Percentiles rank a stretch among this genome's conserved stretches.
Conservation (phyloP, 1,140 invertebrate genomes). For the Drosophila setifemur region DNA sequence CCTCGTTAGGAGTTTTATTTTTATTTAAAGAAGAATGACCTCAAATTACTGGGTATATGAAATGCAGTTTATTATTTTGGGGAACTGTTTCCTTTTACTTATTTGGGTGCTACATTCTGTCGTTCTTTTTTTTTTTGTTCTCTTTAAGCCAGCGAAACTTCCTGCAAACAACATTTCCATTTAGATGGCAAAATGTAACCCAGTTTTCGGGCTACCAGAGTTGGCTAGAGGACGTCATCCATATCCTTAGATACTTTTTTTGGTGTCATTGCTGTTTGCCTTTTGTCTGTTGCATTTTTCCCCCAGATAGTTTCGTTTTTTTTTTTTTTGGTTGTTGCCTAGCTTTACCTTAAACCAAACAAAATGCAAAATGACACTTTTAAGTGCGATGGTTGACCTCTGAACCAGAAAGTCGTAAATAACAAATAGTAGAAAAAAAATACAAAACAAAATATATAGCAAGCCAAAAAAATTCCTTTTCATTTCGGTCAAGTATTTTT, state of each 20-base stretch:
- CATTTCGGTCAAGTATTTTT: slow-evolving; percentile 60
- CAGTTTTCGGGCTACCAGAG: slow-evolving; percentile 54
- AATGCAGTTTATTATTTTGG: no score
- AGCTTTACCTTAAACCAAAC: slow-evolving; percentile 21
- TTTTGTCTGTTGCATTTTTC: slow-evolving; percentile 63
- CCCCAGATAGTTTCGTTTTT: slow-evolving; percentile 30
- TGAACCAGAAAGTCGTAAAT: slow-evolving; percentile 80
- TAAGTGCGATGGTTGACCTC: slow-evolving; percentile 77
- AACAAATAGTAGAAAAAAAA: slow-evolving; percentile 34
- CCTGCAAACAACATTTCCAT: slow-evolving; percentile 70
- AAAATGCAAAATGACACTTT: slow-evolving; percentile 78
- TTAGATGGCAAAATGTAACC: slow-evolving; percentile 67
- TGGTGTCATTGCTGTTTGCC: slow-evolving; percentile 11
- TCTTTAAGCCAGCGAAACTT: slow-evolving; percentile 40
- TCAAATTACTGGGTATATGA: no score
- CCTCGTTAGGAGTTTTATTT: no score
- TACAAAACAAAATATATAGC: neutral
- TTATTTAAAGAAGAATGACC: no score
- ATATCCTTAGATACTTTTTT: slow-evolving; percentile 33
- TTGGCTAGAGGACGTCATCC: slow-evolving; percentile 28
- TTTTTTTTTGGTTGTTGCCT: neutral
- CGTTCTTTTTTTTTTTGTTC: slow-evolving; percentile 13
- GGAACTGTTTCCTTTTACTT: no score
- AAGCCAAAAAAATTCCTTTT: slow-evolving; percentile 56
- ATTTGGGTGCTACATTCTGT: slow-evolving; percentile 19